Evolutionary conservation across 37 sponge, comb jelly and placozoan species (phyloP).

Genomic region (Ephydatia muelleri): DNA sequence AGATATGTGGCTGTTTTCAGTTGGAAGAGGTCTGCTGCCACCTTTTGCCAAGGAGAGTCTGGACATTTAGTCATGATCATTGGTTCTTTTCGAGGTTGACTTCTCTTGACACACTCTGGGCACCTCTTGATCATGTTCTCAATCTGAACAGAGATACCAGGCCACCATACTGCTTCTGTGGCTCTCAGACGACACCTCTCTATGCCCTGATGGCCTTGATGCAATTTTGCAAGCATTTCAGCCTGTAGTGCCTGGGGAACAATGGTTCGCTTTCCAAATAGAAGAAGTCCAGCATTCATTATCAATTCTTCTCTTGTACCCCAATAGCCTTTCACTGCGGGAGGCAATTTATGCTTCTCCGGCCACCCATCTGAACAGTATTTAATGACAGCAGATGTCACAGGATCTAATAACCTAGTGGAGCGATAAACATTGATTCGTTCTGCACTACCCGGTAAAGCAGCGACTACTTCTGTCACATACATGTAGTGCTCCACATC

Average conservation of each 20-base stretch:
- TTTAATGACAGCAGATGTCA: neutral
- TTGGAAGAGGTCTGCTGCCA: constrained; percentile 12
- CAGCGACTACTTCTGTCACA: neutral
- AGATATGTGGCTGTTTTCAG: neutral
- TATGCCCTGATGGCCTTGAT: constrained; percentile 55
- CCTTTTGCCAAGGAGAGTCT: constrained; percentile 10
- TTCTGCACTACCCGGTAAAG: neutral
- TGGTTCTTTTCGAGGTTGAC: constrained; percentile 12
- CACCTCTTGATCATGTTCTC: constrained; percentile 34
- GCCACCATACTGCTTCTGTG: constrained; percentile 58
- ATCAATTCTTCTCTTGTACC: constrained; percentile 7
- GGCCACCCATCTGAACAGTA: constrained; percentile 6
- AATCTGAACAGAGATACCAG: constrained; percentile 27
- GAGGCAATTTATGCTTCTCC: neutral
- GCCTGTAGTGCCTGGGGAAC: constrained; percentile 10
- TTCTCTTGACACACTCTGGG: constrained; percentile 16
- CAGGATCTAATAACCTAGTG: neutral
- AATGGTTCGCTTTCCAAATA: constrained; percentile 16
- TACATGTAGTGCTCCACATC: neutral
- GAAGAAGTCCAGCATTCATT: constrained; percentile 1
- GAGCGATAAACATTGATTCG: neutral
- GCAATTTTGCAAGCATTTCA: constrained; percentile 29
- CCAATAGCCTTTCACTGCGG: constrained; percentile 29
- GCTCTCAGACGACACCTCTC: constrained; percentile 31
- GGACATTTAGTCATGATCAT: constrained; percentile 17